Base-by-base conservation (phyloP, 37 sponge, comb jelly and placozoan genomes). In the Petrosia ficiformis region DNA sequence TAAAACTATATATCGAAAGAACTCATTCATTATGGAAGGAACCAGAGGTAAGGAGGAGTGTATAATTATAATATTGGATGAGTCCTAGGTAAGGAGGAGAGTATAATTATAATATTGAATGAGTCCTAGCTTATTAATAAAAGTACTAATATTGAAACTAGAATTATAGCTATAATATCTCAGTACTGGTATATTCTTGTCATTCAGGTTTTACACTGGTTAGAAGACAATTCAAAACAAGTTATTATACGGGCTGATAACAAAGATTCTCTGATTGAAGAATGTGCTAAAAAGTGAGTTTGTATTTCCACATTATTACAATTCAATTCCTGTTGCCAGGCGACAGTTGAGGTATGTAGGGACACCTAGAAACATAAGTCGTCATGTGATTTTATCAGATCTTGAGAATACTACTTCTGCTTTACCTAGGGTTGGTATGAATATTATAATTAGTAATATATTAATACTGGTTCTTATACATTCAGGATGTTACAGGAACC, bases 351-450 rank as follows among this genome's bases (percentile, higher is more conserved):
- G 94, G 1, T 94, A 91, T 35, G 42, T 73, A 11, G 93, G 94
- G 3, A 86, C 88, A 42, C 94, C 94, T 0, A 68, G 81, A 52
- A 94, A 90, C 67, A 83, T 94, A 48, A 87, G 83, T 71, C 63
- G 94, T 26, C 94, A 94, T 33, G 78, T 94, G 14, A 61, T 94
- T 30, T 59, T 94, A n/a, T 90, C 94, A 29, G 94, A 89, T 54
- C 75, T 90, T 37, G 82, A 85, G 19, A 65, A 56, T 22, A 82
- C 85, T 3, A 68, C 42, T 2, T 65, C 79, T 63, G 19, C 90
- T 42, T 60, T 90, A 21, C 90, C 87, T 1, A 73, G 61, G 42
- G 87, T 90, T n/a, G 40, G 86, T 59, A 65, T 66, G 78, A 59
- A 30, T 59, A 58, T 75, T 61, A 35, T 61, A 32, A 56, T 75